Conservation (phyloP, 2,113 vertebrate species). For the Cacatua alba region DNA sequence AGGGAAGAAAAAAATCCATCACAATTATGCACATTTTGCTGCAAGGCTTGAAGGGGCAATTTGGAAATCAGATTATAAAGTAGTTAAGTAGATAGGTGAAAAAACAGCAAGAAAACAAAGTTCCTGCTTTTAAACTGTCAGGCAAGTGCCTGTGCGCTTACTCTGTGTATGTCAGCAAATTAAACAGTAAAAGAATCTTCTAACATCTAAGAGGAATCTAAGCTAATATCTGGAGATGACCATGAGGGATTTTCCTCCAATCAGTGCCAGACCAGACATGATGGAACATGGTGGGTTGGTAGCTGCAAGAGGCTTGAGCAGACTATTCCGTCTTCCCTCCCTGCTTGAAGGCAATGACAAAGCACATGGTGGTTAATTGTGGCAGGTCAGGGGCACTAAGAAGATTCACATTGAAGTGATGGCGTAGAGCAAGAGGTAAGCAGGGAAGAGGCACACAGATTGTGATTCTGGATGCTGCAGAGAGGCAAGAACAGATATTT, state of each 20-base stretch:
- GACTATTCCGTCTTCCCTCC: background rate
- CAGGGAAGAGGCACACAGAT: background rate
- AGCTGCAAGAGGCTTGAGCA: background rate
- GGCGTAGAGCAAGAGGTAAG: background rate
- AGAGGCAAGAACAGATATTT: background rate
- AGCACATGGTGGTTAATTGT: accelerated
- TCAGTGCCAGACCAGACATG: accelerated
- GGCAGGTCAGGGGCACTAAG: background rate
- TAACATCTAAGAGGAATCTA: background rate
- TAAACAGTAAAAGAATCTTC: background rate
- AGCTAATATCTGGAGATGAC: background rate
- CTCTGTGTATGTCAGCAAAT: background rate
- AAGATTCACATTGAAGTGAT: accelerated
- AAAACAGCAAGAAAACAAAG: background rate
- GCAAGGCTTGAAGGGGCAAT: conserved; percentile 30
- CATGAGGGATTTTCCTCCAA: background rate
- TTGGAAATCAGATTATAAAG: conserved; percentile 28
- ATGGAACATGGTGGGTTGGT: background rate
- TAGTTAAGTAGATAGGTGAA: background rate
- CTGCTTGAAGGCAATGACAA: background rate
- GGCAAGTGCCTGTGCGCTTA: background rate
- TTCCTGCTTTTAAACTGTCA: background rate
- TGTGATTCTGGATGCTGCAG: background rate
- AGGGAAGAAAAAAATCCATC: conserved; percentile 23
- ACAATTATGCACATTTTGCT: conserved; percentile 27